Evolutionary conservation across 2,797 vertebrate species (phyloP).

Genomic region (Melanotaenia pygmaea): DNA sequence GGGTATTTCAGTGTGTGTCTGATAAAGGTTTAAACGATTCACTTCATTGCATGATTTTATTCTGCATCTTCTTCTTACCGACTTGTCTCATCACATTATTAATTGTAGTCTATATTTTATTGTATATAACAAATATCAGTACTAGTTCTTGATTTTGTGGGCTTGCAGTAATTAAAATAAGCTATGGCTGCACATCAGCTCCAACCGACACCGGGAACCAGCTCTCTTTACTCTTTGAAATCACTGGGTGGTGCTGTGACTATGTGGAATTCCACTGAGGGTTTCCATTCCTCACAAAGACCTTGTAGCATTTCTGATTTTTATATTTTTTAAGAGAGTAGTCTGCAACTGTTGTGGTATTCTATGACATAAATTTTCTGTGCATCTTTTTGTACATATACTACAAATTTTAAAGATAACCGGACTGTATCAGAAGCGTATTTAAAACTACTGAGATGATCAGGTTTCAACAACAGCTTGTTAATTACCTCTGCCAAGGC

Average conservation of each 20-base stretch:
- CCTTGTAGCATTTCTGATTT: neutral
- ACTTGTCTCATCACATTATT: neutral
- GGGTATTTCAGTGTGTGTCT: neutral
- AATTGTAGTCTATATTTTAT: neutral
- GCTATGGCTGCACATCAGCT: neutral
- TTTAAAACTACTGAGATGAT: neutral
- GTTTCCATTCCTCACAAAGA: neutral
- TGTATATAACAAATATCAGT: neutral
- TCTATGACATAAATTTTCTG: neutral
- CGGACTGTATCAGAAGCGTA: neutral
- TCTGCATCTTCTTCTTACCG: neutral
- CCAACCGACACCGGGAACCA: neutral
- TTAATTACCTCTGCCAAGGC: neutral
- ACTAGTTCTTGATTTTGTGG: neutral
- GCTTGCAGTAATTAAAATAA: neutral
- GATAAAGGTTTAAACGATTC: neutral
- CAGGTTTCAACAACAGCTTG: neutral
- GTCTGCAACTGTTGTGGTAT: neutral
- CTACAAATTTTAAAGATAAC: neutral
- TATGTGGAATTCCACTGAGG: neutral
- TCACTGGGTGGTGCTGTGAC: constrained; percentile 50
- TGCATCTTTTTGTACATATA: neutral
- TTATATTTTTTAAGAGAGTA: neutral
- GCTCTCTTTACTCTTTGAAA: neutral
- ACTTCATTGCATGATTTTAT: neutral